Evolutionary conservation across 2,797 vertebrate genomes (phyloP).

Genomic region (Austrolebias charrua): DNA sequence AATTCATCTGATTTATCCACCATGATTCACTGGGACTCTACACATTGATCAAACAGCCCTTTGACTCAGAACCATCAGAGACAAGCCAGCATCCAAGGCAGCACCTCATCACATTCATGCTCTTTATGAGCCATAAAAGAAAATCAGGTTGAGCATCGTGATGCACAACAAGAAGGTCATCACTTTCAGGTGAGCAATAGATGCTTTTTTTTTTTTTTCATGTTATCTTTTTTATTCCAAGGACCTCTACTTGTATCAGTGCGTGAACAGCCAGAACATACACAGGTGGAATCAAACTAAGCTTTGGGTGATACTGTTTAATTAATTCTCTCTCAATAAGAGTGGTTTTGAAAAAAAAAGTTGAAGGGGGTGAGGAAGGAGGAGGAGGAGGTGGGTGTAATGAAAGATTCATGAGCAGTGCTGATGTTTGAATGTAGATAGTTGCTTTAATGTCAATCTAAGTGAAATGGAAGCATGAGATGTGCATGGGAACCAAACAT

Average conservation of each 20-base stretch:
- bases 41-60: slow-evolving; percentile 30
- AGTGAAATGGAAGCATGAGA: slow-evolving; percentile 44
- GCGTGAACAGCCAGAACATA: slow-evolving; percentile 44
- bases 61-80: slow-evolving; percentile 44
- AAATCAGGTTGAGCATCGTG: slow-evolving; percentile 4
- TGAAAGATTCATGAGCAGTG: slow-evolving; percentile 70
- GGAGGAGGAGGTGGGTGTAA: slow-evolving; percentile 24
- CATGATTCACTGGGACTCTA: slow-evolving; percentile 67
- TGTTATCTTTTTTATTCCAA: background rate
- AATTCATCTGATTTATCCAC: slow-evolving; percentile 50
- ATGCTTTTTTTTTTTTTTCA: background rate
- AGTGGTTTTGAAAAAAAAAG: slow-evolving; percentile 31
- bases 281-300: slow-evolving; percentile 47
- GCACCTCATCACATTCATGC: slow-evolving; percentile 20
- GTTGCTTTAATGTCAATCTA: slow-evolving; percentile 50
- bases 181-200: slow-evolving; percentile 5
- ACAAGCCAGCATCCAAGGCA: slow-evolving; percentile 42
- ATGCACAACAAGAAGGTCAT: slow-evolving; percentile 5
- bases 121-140: slow-evolving; percentile 9
- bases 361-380: slow-evolving; percentile 13
- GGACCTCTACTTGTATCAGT: slow-evolving; percentile 40
- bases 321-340: slow-evolving; percentile 67
- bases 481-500: slow-evolving; percentile 26
- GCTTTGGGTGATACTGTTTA: slow-evolving; percentile 61
- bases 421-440: slow-evolving; percentile 48